Evolutionary conservation across 2,797 vertebrate species (phyloP).

Genomic region (Sebastes trivittatus): DNA sequence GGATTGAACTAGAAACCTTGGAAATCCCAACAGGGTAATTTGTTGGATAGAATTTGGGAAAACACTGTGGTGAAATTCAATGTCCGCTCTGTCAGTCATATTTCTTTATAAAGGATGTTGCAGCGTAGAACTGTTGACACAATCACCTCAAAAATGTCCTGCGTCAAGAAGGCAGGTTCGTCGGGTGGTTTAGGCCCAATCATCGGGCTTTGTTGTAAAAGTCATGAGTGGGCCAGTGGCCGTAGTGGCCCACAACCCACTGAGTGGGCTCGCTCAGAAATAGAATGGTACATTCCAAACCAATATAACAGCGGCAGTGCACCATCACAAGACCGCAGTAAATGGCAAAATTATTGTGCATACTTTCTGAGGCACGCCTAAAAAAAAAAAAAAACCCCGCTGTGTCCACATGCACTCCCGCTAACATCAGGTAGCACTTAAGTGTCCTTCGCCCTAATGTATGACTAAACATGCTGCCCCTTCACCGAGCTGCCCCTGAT

Average conservation of each 20-base stretch:
- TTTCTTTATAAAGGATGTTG: constrained; percentile 70
- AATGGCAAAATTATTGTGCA: constrained; percentile 86
- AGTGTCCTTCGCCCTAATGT: constrained; percentile 78
- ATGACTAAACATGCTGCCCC: constrained; percentile 82
- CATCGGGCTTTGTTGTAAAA: constrained; percentile 68
- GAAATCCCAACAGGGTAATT: constrained; percentile 72
- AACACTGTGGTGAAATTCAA: constrained; percentile 70
- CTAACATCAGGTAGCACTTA: constrained; percentile 88
- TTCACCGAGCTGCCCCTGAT: constrained; percentile 58
- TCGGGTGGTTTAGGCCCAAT: constrained; percentile 44
- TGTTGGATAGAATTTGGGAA: constrained; percentile 68
- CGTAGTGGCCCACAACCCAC: constrained; percentile 78
- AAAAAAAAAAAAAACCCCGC: constrained; percentile 68
- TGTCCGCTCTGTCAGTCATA: constrained; percentile 57
- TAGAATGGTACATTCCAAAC: constrained; percentile 87
- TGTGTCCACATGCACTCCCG: constrained; percentile 78
- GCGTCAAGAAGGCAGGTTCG: constrained; percentile 64
- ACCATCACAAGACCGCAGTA: constrained; percentile 85
- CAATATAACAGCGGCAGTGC: constrained; percentile 84
- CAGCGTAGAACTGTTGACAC: constrained; percentile 74
- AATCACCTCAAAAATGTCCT: constrained; percentile 80
- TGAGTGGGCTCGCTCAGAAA: constrained; percentile 78
- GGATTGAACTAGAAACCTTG: constrained; percentile 52
- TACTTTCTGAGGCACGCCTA: constrained; percentile 84
- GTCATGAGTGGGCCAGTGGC: constrained; percentile 77